phyloP scores from a whole-genome alignment of 2,888 invertebrate species.

The Tribolium freemani region DNA sequence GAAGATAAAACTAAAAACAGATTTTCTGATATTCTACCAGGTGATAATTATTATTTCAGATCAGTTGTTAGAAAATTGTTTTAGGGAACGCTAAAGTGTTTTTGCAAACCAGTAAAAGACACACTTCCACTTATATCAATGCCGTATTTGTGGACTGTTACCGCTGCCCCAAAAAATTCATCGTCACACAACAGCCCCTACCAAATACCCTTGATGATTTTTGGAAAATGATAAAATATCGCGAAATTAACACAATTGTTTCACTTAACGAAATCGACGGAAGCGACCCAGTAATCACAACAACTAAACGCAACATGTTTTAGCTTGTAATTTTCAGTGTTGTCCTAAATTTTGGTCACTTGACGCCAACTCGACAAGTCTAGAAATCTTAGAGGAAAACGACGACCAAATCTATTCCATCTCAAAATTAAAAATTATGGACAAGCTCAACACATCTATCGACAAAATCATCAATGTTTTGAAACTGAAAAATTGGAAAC shows the following conservation, averaged over 20 bases:
- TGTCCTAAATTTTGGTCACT: conserved; percentile 51
- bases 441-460: not conserved
- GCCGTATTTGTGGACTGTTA: conserved; percentile 62
- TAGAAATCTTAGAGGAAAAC: conserved; percentile 1
- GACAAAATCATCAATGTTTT: conserved; percentile 17
- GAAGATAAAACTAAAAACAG: conserved; percentile 58
- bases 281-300: conserved; percentile 55
- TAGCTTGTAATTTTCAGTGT: conserved; percentile 45
- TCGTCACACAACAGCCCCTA: conserved; percentile 64
- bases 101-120: conserved; percentile 43
- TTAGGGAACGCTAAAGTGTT: not conserved
- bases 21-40: conserved; percentile 60
- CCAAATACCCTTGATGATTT: conserved; percentile 63
- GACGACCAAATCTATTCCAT: not conserved
- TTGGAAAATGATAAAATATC: conserved; percentile 65
- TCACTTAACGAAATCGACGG: conserved; percentile 59
- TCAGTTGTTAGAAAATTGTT: not conserved
- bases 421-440: conserved; percentile 12
- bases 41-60: conserved; percentile 42
- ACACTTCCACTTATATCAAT: conserved; percentile 62
- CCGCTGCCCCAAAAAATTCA: conserved; percentile 59
- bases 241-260: conserved; percentile 60
- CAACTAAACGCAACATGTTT: conserved; percentile 53
- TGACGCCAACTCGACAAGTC: conserved; percentile 39
- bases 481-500: conserved; percentile 16